A percentile compares a stretch with the other conserved stretches of the same genome.
Evolutionary conservation across 1,140 invertebrate species (phyloP).

Genomic region (Anoplolepis gracilipes): DNA sequence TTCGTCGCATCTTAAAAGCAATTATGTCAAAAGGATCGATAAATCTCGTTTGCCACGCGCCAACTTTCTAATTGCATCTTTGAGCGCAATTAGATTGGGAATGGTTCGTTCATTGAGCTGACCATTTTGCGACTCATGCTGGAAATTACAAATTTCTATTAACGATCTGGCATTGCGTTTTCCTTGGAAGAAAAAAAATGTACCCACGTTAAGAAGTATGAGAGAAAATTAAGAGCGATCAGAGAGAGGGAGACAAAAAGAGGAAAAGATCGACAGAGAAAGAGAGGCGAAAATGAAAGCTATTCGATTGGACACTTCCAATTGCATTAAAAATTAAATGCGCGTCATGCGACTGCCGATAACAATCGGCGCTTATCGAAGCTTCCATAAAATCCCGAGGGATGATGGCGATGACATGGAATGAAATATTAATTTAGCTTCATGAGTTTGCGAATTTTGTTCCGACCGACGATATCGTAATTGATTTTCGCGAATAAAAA

Average conservation of each 20-base stretch:
- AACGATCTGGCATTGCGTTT: slow-evolving; percentile 55
- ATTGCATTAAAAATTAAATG: slow-evolving; percentile 75
- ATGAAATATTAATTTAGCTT: slow-evolving; percentile 56
- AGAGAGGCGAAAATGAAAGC: neutral
- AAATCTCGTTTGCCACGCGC: slow-evolving; percentile 71
- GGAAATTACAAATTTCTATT: slow-evolving; percentile 67
- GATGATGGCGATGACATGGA: slow-evolving; percentile 38
- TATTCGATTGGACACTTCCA: slow-evolving; percentile 51
- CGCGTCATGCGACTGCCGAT: slow-evolving; percentile 57
- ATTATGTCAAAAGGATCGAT: slow-evolving; percentile 70
- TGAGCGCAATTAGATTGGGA: slow-evolving; percentile 52
- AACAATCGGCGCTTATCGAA: slow-evolving; percentile 60
- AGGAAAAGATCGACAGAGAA: neutral
- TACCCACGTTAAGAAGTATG: neutral
- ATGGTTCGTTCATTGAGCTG: slow-evolving; percentile 42
- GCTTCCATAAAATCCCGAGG: slow-evolving; percentile 41
- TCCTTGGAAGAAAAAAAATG: slow-evolving; percentile 33
- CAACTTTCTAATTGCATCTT: slow-evolving; percentile 72
- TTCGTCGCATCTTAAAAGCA: slow-evolving; percentile 65
- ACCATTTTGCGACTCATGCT: slow-evolving; percentile 45
- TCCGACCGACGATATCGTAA: slow-evolving; percentile 25
- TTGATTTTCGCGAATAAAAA: slow-evolving; percentile 34
- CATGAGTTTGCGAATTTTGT: slow-evolving; percentile 47
- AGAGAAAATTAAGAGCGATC: neutral
- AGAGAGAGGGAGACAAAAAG: neutral